Evolutionary conservation across 2,888 invertebrate genomes (phyloP).

Genomic region (Trachelus tabidus): DNA sequence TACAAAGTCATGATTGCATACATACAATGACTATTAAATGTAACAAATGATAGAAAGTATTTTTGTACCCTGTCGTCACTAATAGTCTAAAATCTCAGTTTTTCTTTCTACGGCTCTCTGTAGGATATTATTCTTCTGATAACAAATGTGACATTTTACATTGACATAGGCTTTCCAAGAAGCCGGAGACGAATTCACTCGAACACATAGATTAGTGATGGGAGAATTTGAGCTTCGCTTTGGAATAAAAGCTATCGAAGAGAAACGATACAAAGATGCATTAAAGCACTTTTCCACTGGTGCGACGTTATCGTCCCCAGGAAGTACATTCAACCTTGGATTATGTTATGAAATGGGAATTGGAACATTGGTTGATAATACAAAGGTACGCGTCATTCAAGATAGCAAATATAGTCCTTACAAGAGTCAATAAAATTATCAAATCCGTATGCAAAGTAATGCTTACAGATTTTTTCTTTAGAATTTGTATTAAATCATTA

Average conservation of each 20-base stretch:
- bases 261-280: conserved; percentile 70
- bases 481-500: conserved; percentile 1
- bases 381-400: conserved; percentile 64
- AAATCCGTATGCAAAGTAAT: neutral
- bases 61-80: no score
- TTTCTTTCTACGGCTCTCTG: no score
- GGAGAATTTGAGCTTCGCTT: conserved; percentile 73
- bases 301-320: conserved; percentile 71
- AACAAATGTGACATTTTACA: neutral
- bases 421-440: neutral
- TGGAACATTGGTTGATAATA: conserved; percentile 72
- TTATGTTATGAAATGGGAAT: conserved; percentile 77
- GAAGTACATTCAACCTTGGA: conserved; percentile 76
- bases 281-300: conserved; percentile 70
- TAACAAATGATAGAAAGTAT: no score
- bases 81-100: no score
- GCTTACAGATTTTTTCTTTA: neutral
- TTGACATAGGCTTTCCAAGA: conserved; percentile 47
- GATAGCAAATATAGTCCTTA: no score
- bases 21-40: no score
- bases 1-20: no score
- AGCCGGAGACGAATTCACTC: conserved; percentile 49
- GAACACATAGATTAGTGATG: conserved; percentile 68
- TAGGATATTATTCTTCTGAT: no score
- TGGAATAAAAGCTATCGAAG: conserved; percentile 72